Evolutionary conservation across 1,140 invertebrate species (phyloP).

Genomic region (Drosophila nigromelanica): DNA sequence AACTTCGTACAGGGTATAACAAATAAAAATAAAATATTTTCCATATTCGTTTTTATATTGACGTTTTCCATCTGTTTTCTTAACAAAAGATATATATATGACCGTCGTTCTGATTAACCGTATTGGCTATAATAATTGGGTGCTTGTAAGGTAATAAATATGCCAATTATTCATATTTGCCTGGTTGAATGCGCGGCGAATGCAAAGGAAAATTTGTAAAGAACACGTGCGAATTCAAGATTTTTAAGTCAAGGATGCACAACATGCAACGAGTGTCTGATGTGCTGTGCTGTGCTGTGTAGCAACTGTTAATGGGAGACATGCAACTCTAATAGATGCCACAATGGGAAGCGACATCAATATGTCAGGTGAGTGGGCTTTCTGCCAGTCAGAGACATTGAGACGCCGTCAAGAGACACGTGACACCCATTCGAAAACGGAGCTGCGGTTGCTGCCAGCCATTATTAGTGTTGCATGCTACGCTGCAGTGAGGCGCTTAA

Average conservation of each 20-base stretch:
- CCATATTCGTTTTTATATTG: neutral
- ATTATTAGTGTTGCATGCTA: slow-evolving; percentile 55
- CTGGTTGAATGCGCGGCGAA: neutral
- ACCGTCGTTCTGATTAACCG: slow-evolving; percentile 27
- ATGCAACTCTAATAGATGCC: slow-evolving; percentile 25
- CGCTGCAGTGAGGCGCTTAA: slow-evolving; percentile 45
- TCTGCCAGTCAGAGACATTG: slow-evolving; percentile 26
- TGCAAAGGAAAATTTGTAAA: neutral
- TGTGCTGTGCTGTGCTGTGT: neutral
- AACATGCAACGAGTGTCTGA: neutral
- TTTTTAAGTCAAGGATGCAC: slow-evolving; percentile 2
- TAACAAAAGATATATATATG: neutral
- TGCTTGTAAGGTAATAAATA: slow-evolving; percentile 20
- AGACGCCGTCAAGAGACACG: slow-evolving; percentile 29
- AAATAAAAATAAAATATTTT: slow-evolving; percentile 3
- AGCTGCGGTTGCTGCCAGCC: slow-evolving; percentile 16
- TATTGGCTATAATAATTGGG: slow-evolving; percentile 37
- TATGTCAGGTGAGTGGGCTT: slow-evolving; percentile 22
- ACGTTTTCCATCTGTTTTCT: neutral
- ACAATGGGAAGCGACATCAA: slow-evolving; percentile 23
- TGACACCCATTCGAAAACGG: slow-evolving; percentile 47
- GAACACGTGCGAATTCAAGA: neutral
- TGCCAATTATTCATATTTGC: slow-evolving; percentile 23
- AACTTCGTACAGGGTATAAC: too few species aligned
- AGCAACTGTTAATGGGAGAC: slow-evolving; percentile 1